Conservation (phyloP, 2,888 invertebrate genomes). For the Craniophora ligustri region DNA sequence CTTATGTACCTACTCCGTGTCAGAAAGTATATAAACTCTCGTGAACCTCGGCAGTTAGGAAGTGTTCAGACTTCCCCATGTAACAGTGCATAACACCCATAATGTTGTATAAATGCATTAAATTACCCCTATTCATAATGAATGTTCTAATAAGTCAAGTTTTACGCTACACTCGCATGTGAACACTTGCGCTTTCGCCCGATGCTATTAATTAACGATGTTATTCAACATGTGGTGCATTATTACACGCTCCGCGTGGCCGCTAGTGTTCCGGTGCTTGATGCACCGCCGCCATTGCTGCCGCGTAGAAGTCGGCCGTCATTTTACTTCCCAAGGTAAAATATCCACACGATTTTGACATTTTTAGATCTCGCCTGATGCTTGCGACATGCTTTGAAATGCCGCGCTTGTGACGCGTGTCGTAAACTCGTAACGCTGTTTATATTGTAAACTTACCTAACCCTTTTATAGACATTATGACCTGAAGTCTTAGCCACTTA, state of each 20-base stretch:
- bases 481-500: background rate
- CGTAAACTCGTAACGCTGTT: conserved; percentile 74
- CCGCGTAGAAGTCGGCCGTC: conserved; percentile 56
- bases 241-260: conserved; percentile 77
- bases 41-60: conserved; percentile 14
- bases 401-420: conserved; percentile 69
- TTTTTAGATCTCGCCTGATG: conserved; percentile 74
- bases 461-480: conserved; percentile 59
- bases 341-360: conserved; percentile 82
- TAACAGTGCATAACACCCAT: conserved; percentile 45
- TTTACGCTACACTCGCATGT: conserved; percentile 74
- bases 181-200: conserved; percentile 84
- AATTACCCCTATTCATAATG: conserved; percentile 53
- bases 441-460: conserved; percentile 66
- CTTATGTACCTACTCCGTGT: background rate
- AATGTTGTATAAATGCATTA: conserved; percentile 29
- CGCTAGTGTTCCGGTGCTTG: conserved; percentile 73
- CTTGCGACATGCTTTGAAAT: conserved; percentile 80
- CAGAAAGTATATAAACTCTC: conserved; percentile 7
- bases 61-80: conserved; percentile 27
- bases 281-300: conserved; percentile 44
- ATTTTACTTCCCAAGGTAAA: conserved; percentile 70
- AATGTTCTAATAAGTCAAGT: conserved; percentile 69
- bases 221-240: conserved; percentile 84
- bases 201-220: conserved; percentile 79